phyloP scores from a whole-genome alignment of 2,113 vertebrate genomes.

The Chelonoidis abingdonii region DNA sequence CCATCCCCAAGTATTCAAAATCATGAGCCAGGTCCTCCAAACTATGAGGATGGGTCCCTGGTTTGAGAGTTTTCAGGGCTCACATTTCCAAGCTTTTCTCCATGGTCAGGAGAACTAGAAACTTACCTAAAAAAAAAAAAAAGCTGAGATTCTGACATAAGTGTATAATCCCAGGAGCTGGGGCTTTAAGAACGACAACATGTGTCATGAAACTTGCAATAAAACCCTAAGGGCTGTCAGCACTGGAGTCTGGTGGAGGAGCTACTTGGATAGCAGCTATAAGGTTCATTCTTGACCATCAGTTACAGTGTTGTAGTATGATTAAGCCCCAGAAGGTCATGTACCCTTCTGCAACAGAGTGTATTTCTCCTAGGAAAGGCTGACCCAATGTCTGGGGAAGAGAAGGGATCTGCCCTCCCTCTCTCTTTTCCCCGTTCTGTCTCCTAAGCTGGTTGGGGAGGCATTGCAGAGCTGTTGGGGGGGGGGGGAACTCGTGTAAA shows the following conservation, averaged over 20 bases:
- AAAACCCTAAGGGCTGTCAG: background rate
- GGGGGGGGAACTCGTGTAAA: background rate
- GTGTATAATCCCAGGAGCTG: rapidly evolving
- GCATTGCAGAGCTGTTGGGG: background rate
- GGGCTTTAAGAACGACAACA: rapidly evolving
- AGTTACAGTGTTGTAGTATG: background rate
- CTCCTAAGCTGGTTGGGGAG: too few relatives aligned
- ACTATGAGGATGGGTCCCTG: background rate
- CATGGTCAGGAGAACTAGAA: rapidly evolving
- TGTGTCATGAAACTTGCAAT: background rate
- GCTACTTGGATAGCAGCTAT: rapidly evolving
- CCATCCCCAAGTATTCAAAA: background rate
- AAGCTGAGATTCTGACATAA: rapidly evolving
- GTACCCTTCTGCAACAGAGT: too few relatives aligned
- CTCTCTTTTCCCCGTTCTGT: too few relatives aligned
- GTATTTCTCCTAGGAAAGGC: background rate
- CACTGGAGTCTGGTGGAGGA: background rate
- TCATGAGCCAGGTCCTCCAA: background rate
- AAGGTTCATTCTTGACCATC: rapidly evolving
- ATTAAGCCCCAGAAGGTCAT: background rate
- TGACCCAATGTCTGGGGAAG: rapidly evolving
- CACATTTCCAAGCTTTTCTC: background rate
- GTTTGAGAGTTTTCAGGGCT: background rate
- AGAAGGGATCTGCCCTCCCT: rapidly evolving
- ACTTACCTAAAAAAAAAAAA: background rate